Percentiles rank a stretch among this genome's conserved stretches.
These are phyloP conservation scores for Lasaia peninsularis DNA, from an alignment of 1,140 invertebrate genomes.

Conservation along the genomic window DNA sequence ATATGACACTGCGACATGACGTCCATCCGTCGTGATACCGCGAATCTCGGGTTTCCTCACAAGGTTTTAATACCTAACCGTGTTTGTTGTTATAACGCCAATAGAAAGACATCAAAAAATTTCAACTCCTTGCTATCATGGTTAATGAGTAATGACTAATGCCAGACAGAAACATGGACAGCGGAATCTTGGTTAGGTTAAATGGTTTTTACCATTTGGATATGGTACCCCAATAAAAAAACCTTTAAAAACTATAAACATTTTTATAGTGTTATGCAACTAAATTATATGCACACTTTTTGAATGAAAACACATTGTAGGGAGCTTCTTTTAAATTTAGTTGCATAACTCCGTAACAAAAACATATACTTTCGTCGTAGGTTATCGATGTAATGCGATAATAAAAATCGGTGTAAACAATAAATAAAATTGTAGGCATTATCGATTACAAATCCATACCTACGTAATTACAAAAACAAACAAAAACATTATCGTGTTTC, in stretches of 20 bases:
- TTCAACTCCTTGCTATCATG: too few species aligned
- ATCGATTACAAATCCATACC: conserved; percentile 17
- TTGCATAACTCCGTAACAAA: not conserved
- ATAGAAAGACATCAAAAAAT: too few species aligned
- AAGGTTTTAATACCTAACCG: too few species aligned
- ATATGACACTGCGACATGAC: too few species aligned
- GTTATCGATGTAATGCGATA: not conserved
- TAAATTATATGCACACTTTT: not conserved
- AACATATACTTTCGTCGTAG: not conserved
- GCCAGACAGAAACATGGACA: too few species aligned
- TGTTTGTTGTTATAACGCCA: too few species aligned
- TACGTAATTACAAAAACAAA: conserved; percentile 45
- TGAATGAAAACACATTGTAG: not conserved
- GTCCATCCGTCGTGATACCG: too few species aligned
- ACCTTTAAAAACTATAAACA: too few species aligned
- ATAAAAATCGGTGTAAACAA: not conserved
- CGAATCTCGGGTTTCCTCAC: too few species aligned
- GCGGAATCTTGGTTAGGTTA: too few species aligned
- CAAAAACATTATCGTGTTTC: conserved; percentile 40
- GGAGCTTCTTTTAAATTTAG: not conserved
- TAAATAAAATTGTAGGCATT: not conserved
- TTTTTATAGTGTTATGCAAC: not conserved
- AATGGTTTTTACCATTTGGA: too few species aligned
- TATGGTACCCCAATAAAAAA: not conserved
- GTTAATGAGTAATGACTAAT: too few species aligned